Evolutionary conservation across 2,888 invertebrate species (phyloP), one percentile per base, ranked within the genome.

Genomic region (Epirrhoe tristata): DNA sequence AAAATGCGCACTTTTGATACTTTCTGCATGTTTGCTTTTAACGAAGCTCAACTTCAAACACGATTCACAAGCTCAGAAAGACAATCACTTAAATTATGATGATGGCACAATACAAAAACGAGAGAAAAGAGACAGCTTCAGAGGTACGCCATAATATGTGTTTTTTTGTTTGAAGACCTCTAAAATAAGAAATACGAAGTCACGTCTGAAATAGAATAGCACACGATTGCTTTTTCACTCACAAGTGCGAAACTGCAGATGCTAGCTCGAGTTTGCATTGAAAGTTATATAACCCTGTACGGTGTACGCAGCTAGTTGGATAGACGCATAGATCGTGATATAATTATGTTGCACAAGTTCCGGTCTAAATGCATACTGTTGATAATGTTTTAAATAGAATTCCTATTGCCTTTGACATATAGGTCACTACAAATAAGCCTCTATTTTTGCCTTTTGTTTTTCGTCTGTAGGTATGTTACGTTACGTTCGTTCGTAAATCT

Each of bases 1-100:
- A 14, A 57, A 48, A 46, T 48, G 32, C 31, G 32, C 4, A 31
- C 8, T 48, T 8, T 3, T 48, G 8, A 31, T 16, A 32, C 32
- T 58, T 31, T 50, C 50, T 34, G 32, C 58, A 16, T 50, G 48
- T 50, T 34, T 58, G 6, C 6, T 58, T 5, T 34, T 50, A 6
- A 32, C 16, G 0, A 14, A 31, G 10, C 6, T 48, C 6, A 16
- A 17, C 10, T 50, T 10, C 10, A 48, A 32, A 16, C 1, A 48
- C 5, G 46, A 48, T 57, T 31, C 46, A 58, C 8, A 8, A 58
- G 48, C n/a, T 17, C 10, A 16, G 8, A 50, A 6, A 12, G 3
- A 43, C 16, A 1, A 58, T 5, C 10, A 17, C 48, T 50, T 50
- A 50, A 50, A 8, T 48, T 8, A 48, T 17, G 32, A 16, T 5